Evolutionary conservation across 2,888 invertebrate genomes (phyloP), one percentile per base, ranked within the genome.

Genomic region (Trissoscelio sp.): DNA sequence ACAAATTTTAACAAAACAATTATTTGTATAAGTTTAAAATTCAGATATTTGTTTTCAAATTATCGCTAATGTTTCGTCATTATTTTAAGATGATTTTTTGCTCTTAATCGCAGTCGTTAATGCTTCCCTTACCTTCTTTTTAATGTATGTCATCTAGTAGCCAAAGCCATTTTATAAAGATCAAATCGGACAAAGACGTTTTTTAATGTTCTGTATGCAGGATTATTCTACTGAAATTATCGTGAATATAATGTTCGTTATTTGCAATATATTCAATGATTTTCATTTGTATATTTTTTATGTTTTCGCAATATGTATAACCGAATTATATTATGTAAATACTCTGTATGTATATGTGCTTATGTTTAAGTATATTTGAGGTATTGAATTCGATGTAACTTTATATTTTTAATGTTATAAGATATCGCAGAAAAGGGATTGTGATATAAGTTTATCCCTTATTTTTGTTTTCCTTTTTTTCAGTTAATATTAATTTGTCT

Each of bases 261-360:
- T 44, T 69, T 58, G 16, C 34, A 57, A 37, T 58, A 70, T 58
- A 34, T 57, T 39, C 0, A 42, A 11, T 1, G 20, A 20, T 69
- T 55, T 60, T 60, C 39, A 72, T 60, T 60, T 72, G 72, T 72
- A 72, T 16, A 60, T 42, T 60, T 70, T 70, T 37, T 58, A 58
- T 58, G 39, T 55, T 70, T 24, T 48, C 39, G 70, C 70, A 58
- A 70, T 70, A 58, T 28, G 37, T 62, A 12, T 73, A 62, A 62
- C 48, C 37, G 46, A 69, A 62, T 42, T 73, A 58, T 51, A 51
- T 46, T 22, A 14, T 73, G 73, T 74, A 74, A 74, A 74, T 74
- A 74, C 64, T 74, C 66, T 66, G 74, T 74, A 62, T 55, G 62
- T 73, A 72, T 31, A 64, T 74, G 74, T 64, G 66, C n/a, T 57